These are phyloP conservation scores for Melieria omissa DNA, from an alignment of 2,888 invertebrate genomes.

Conservation along the genomic window DNA sequence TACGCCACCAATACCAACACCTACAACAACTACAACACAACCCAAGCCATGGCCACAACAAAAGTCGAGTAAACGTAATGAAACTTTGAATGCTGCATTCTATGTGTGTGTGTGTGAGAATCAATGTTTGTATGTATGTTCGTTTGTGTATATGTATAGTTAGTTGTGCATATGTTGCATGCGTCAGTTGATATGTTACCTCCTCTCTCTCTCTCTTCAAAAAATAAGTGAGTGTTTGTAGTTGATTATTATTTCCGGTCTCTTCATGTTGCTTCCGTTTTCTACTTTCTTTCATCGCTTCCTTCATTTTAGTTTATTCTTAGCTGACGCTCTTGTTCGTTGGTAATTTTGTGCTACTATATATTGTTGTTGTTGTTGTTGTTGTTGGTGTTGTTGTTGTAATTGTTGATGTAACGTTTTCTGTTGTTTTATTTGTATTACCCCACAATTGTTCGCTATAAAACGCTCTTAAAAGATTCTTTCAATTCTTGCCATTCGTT, in stretches of 20 bases:
- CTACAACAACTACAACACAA: not conserved
- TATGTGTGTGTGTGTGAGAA: not conserved
- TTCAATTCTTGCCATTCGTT: too few relatives aligned
- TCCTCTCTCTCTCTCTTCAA: too few relatives aligned
- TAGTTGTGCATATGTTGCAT: too few relatives aligned
- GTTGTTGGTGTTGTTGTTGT: too few relatives aligned
- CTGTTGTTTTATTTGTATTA: too few relatives aligned
- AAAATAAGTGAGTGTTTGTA: slow-evolving; percentile 8
- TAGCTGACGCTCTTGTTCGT: not conserved
- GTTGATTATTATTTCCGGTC: slow-evolving; percentile 4
- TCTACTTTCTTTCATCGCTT: not conserved
- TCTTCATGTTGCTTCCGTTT: not conserved
- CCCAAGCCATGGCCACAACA: not conserved
- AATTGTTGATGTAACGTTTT: too few relatives aligned
- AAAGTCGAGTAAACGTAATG: slow-evolving; percentile 15
- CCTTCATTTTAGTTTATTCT: not conserved
- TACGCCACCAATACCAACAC: not conserved
- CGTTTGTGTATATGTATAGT: not conserved
- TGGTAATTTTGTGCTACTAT: too few relatives aligned
- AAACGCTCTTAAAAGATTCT: too few relatives aligned
- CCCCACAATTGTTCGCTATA: too few relatives aligned
- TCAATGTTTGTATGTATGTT: not conserved
- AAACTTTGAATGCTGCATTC: slow-evolving; percentile 3
- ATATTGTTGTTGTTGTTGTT: too few relatives aligned
- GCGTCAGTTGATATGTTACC: too few relatives aligned